phyloP scores from a whole-genome alignment of 2,113 vertebrate species.

The Aegithalos caudatus region DNA sequence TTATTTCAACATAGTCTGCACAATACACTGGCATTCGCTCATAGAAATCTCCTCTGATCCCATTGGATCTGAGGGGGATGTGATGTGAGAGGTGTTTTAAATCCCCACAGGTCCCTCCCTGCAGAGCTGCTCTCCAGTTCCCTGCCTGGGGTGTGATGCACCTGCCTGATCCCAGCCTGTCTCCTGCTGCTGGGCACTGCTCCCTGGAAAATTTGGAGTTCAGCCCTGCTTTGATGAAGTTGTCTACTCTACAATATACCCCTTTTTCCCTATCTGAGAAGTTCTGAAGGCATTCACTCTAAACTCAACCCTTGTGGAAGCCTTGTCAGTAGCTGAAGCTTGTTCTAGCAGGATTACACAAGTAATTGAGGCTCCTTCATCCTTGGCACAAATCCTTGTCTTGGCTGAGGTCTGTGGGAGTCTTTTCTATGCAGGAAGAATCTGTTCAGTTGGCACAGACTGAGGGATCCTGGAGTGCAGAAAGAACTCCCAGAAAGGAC shows the following conservation, averaged over 20 bases:
- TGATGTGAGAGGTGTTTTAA: background rate
- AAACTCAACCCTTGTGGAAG: background rate
- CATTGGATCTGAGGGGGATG: accelerated
- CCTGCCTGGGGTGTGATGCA: background rate
- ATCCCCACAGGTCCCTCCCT: no score
- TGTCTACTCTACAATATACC: background rate
- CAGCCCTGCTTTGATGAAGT: background rate
- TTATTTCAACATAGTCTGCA: background rate
- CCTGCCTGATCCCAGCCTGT: background rate
- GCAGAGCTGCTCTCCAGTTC: background rate
- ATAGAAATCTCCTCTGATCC: background rate
- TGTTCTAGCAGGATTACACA: background rate
- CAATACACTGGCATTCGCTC: background rate
- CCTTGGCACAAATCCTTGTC: background rate
- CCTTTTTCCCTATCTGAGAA: background rate
- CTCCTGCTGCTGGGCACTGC: background rate
- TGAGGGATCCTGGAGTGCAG: background rate
- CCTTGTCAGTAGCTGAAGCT: background rate
- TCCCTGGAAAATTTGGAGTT: background rate
- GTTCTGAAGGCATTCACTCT: background rate
- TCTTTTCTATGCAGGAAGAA: background rate
- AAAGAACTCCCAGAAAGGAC: background rate
- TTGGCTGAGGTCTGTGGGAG: background rate
- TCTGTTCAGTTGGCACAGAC: background rate
- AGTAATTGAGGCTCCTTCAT: background rate